Conservation (phyloP, 2,113 vertebrate genomes). For the Phodopus roborovskii region DNA sequence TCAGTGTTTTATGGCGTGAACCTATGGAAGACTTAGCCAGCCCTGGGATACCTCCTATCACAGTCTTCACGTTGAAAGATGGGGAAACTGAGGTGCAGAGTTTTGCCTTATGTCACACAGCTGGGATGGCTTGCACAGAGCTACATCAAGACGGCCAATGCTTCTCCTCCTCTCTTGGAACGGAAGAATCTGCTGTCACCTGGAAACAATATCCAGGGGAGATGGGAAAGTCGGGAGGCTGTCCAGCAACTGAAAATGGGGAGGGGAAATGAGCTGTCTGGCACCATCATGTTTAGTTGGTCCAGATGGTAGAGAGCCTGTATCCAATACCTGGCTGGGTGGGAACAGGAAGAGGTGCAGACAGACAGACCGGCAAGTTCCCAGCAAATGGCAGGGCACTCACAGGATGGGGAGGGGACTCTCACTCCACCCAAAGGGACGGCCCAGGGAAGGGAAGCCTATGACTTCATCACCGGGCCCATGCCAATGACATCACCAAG, state of each 20-base stretch:
- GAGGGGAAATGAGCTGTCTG: constrained; percentile 36
- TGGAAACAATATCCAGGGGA: neutral
- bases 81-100: neutral
- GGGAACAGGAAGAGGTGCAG: constrained; percentile 19
- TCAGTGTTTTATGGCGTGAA: fast-evolving
- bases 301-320: constrained; percentile 35
- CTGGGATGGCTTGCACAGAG: fast-evolving
- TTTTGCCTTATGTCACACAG: neutral
- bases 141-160: neutral
- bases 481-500: constrained; percentile 85
- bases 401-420: neutral
- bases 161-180: fast-evolving
- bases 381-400: neutral
- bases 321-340: neutral
- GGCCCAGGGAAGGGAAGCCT: constrained; percentile 78
- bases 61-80: neutral
- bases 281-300: neutral
- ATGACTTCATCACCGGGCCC: constrained; percentile 73
- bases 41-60: neutral
- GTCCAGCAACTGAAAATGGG: neutral
- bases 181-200: neutral
- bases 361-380: constrained; percentile 60
- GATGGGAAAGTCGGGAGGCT: neutral
- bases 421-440: constrained; percentile 11
- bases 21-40: neutral